Evolutionary conservation across 2,113 vertebrate genomes (phyloP), one percentile per base, ranked within the genome.

Genomic region (Grammomys dolichurus): DNA sequence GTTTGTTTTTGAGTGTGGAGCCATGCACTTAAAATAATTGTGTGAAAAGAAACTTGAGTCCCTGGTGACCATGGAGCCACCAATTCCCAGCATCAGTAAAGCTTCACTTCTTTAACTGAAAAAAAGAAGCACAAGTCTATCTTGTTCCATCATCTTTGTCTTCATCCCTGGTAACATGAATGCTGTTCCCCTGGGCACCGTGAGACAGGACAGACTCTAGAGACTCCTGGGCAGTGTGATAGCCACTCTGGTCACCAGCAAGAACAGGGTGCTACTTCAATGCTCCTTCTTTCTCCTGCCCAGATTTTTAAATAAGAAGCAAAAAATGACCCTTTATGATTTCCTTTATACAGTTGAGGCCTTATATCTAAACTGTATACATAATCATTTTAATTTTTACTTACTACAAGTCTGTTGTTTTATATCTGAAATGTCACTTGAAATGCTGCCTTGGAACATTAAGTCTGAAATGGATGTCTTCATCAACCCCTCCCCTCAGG

Each of bases 371-470:
- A 33, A 58, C 56, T 87, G 7, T 65, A 31, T 76, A 40, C 31
- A 28, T 78, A 70, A 63, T 90, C 54, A 80, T 75, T 92, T 94
- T 20, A 87, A 33, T 63, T 92, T 73, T 36, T 82, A 69, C 51
- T 95, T 63, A 72, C 46, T n/a, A 26, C 28, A 81, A 90, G 24
- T 78, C 70, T 90, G 6, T 67, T 92, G 54, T 73, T 43, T 84
- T 43, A 94, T 17, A 78, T 46, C 36, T 94, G 78, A 84, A 85
- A 85, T 46, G 40, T 46, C 26, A 28, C 56, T 63, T 63, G 28
- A 85, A 85, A 85, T 20, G 26, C 81, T 85, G 81, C 58, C 58
- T 46, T 19, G n/a, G 81, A 63, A 43, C 56, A 43, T 40, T 84
- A 58, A 43, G 36, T 63, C n/a, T 13, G 16, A 40, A 82, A 43